phyloP scores from a whole-genome alignment of 2,888 invertebrate species.

The Ypsolopha sequella region DNA sequence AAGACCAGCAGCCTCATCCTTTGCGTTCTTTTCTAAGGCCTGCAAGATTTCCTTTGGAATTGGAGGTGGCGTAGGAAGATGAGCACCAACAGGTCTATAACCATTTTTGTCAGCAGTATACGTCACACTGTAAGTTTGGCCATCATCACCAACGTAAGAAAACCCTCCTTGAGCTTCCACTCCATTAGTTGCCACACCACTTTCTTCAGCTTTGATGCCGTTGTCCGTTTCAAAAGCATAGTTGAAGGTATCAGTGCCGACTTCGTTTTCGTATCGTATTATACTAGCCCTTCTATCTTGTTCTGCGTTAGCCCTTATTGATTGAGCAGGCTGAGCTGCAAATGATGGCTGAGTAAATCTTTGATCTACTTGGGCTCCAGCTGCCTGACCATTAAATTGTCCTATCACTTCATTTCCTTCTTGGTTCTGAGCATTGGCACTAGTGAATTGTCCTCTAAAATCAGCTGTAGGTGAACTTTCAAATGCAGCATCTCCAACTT shows the following conservation, averaged over 20 bases:
- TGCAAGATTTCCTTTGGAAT: constrained; percentile 46
- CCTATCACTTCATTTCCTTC: neutral
- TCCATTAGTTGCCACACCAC: constrained; percentile 37
- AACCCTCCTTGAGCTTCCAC: constrained; percentile 46
- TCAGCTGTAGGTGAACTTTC: constrained; percentile 19
- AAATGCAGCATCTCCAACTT: constrained; percentile 58
- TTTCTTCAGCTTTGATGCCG: constrained; percentile 46
- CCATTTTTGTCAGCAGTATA: constrained; percentile 52
- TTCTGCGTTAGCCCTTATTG: constrained; percentile 29
- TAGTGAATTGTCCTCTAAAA: constrained; percentile 9
- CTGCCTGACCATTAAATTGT: neutral
- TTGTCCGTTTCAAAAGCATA: constrained; percentile 51
- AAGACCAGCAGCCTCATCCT: constrained; percentile 49
- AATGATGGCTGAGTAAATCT: constrained; percentile 5
- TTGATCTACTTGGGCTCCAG: neutral
- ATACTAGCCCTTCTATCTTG: constrained; percentile 34
- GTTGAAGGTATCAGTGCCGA: constrained; percentile 34
- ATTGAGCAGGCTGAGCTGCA: constrained; percentile 7
- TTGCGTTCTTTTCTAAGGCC: constrained; percentile 46
- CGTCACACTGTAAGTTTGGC: constrained; percentile 45
- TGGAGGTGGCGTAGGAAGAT: constrained; percentile 51
- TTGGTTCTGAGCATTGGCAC: neutral
- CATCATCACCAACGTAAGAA: constrained; percentile 52
- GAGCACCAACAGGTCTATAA: constrained; percentile 42
- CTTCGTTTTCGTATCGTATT: constrained; percentile 36